Evolutionary conservation across 2,113 vertebrate species (phyloP).

Genomic region (Egretta garzetta): DNA sequence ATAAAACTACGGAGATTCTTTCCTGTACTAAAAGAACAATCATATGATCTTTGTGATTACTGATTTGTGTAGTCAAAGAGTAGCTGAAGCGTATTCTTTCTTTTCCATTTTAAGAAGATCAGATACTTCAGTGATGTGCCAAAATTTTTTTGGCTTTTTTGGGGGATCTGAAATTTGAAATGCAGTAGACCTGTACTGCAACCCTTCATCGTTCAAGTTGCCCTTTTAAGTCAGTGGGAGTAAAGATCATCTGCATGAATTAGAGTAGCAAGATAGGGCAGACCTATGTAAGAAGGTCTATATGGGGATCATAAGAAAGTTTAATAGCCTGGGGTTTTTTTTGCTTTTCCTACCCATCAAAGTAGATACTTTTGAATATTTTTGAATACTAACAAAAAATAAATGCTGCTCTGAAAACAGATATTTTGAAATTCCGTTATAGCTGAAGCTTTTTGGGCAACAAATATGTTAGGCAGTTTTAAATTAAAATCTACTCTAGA

Average conservation of each 20-base stretch:
- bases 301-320: background rate
- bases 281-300: background rate
- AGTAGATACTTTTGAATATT: background rate
- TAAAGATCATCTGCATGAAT: background rate
- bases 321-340: background rate
- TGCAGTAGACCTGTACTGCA: background rate
- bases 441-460: background rate
- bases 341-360: background rate
- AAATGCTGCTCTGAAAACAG: background rate
- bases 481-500: background rate
- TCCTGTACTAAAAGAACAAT: conserved; percentile 26
- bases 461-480: background rate
- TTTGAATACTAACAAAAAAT: background rate
- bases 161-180: background rate
- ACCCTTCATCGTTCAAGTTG: background rate
- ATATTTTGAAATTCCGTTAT: background rate
- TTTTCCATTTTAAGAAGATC: background rate
- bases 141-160: background rate
- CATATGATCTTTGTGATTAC: conserved; percentile 13
- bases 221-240: background rate
- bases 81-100: background rate
- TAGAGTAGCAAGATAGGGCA: background rate
- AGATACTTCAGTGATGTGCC: background rate
- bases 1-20: background rate
- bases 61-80: conserved; percentile 16